phyloP scores from a whole-genome alignment of 23 tunicate species.

The Clavelina lepadiformis region DNA sequence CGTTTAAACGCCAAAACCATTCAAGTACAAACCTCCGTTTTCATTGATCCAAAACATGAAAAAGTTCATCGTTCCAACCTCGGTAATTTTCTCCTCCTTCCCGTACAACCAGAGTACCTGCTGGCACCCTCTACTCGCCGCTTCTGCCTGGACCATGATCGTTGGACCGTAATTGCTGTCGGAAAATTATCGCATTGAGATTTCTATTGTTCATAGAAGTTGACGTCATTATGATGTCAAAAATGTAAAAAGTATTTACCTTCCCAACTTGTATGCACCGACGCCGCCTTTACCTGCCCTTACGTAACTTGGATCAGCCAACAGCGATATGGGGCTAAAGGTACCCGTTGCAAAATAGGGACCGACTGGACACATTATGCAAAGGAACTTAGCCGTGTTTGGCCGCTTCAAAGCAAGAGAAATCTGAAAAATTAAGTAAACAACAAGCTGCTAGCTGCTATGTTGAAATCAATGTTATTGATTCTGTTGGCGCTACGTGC shows the following conservation, averaged over 20 bases:
- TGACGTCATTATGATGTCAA: no score
- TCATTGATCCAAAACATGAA: constrained; percentile 96
- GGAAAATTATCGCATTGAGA: no score
- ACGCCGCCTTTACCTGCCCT: constrained; percentile 91
- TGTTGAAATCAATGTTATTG: no score
- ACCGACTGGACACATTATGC: constrained; percentile 93
- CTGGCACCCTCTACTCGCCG: constrained; percentile 76
- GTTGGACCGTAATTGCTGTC: constrained; percentile 99
- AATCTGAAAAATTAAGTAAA: no score
- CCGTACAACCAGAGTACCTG: constrained; percentile 93
- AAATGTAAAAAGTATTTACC: constrained; percentile 45
- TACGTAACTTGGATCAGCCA: constrained; percentile 88
- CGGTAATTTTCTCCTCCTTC: constrained; percentile 84
- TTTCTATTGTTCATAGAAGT: no score
- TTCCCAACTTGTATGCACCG: constrained; percentile 94
- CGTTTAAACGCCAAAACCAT: background rate
- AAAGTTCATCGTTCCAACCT: constrained; percentile 97
- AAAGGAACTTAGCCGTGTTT: constrained; percentile 59
- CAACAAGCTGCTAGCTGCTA: no score
- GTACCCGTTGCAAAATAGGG: constrained; percentile 97
- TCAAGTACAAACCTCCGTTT: constrained; percentile 56
- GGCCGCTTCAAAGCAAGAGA: constrained; percentile 78
- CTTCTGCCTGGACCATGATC: constrained; percentile 74
- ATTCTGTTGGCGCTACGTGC: no score
- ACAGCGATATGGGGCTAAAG: constrained; percentile 84